Conservation (phyloP, 2,113 vertebrate species). For the Emberiza fucata region DNA sequence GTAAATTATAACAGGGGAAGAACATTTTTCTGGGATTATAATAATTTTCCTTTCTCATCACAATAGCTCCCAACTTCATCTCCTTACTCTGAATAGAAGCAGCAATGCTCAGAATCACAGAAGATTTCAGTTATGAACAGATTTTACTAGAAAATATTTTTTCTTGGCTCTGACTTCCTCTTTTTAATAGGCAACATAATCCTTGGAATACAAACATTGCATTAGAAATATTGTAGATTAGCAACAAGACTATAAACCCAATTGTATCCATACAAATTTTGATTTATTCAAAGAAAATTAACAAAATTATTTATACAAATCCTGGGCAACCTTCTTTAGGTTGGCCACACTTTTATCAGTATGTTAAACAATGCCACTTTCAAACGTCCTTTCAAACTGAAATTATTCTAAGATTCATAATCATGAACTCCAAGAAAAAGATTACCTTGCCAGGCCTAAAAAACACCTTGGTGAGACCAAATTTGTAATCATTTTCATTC, state of each 20-base stretch:
- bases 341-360: not conserved
- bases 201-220: not conserved
- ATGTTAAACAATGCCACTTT: not conserved
- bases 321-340: not conserved
- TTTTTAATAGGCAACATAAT: not conserved
- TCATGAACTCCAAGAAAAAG: not conserved
- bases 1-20: not conserved
- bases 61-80: not conserved
- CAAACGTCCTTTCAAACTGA: not conserved
- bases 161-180: not conserved
- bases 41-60: not conserved
- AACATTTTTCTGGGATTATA: not conserved
- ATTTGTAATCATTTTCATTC: conserved; percentile 97
- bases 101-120: not conserved
- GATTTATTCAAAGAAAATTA: not conserved
- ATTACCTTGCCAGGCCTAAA: conserved; percentile 97
- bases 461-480: conserved; percentile 96
- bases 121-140: not conserved
- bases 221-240: not conserved
- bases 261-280: not conserved
- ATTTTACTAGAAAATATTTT: not conserved
- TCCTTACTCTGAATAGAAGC: not conserved
- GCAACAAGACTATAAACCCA: not conserved
- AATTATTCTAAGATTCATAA: not conserved
- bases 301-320: not conserved